A percentile compares a stretch with the other conserved stretches of the same genome.
Conservation (phyloP, 1,140 invertebrate genomes). For the Muscidifurax raptorellus region DNA sequence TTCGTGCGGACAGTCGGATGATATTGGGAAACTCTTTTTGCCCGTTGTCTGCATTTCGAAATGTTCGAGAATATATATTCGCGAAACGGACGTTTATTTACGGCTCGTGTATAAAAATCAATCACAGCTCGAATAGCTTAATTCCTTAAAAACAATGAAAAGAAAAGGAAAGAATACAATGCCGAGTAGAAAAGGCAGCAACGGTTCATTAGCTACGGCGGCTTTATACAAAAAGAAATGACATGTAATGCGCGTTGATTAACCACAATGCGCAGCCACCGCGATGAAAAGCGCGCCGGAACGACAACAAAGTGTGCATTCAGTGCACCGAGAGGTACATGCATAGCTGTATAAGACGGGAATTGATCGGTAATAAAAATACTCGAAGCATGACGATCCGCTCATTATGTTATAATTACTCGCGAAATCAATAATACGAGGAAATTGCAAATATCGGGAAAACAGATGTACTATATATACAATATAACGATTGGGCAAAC, state of each 20-base stretch:
- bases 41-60: neutral
- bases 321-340: too few species aligned
- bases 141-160: neutral
- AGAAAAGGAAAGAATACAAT: neutral
- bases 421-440: neutral
- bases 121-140: too few species aligned
- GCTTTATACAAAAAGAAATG: too few species aligned
- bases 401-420: neutral
- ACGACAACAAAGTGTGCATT: too few species aligned
- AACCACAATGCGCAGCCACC: too few species aligned
- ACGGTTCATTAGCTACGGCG: too few species aligned
- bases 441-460: constrained; percentile 10
- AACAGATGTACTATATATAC: too few species aligned
- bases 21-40: neutral
- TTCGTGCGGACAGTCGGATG: neutral
- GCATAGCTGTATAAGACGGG: too few species aligned
- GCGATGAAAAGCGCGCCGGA: too few species aligned
- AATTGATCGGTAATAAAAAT: too few species aligned
- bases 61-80: neutral
- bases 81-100: neutral
- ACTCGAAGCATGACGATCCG: too few species aligned
- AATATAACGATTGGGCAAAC: neutral
- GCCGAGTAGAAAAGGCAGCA: neutral
- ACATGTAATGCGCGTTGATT: too few species aligned
- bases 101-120: neutral